phyloP scores from a whole-genome alignment of 2,113 vertebrate genomes.

The Coreoperca whiteheadi region DNA sequence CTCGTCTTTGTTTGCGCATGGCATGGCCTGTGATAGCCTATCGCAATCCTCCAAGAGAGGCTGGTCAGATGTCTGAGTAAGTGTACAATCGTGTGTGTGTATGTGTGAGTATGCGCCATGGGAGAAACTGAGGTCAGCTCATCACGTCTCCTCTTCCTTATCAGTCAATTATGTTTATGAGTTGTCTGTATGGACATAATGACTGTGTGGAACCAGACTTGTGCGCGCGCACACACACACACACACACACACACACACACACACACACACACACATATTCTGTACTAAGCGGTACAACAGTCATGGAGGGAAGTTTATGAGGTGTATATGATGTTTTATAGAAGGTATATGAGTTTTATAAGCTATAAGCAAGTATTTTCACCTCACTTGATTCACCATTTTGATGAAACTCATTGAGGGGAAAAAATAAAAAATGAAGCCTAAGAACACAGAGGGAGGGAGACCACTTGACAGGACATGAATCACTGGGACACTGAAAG shows the following conservation, averaged over 20 bases:
- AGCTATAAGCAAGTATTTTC: neutral
- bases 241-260: conserved; percentile 40
- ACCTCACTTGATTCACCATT: neutral
- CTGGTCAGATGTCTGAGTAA: neutral
- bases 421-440: conserved; percentile 1
- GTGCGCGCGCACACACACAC: conserved; percentile 28
- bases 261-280: conserved; percentile 42
- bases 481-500: conserved; percentile 66
- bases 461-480: conserved; percentile 48
- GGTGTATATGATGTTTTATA: conserved; percentile 8
- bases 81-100: conserved; percentile 18
- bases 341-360: neutral
- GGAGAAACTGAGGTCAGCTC: conserved; percentile 44
- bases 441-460: neutral
- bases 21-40: conserved; percentile 50
- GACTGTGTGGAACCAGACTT: conserved; percentile 46
- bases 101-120: conserved; percentile 16
- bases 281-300: neutral
- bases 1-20: conserved; percentile 61
- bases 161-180: conserved; percentile 78
- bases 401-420: neutral
- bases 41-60: conserved; percentile 26
- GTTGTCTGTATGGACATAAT: conserved; percentile 70
- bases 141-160: conserved; percentile 75
- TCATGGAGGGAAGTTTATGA: neutral